phyloP scores from a whole-genome alignment of 2,888 invertebrate species.

The Mechanitis mazaeus region DNA sequence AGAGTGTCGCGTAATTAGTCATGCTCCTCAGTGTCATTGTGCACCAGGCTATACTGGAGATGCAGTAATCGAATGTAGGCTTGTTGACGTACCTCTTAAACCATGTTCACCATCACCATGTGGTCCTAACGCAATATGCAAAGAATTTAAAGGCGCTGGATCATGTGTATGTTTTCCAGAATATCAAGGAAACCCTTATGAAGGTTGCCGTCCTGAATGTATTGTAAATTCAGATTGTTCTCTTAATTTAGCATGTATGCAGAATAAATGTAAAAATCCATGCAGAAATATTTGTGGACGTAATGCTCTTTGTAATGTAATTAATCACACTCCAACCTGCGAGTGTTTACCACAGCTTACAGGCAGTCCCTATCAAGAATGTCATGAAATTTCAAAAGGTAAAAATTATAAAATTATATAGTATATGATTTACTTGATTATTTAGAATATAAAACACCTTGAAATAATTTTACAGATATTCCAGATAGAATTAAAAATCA shows the following conservation, averaged over 20 bases:
- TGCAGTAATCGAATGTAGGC: conserved; percentile 77
- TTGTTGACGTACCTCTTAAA: conserved; percentile 65
- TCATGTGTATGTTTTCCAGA: conserved; percentile 82
- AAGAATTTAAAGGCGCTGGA: conserved; percentile 81
- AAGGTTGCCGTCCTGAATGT: conserved; percentile 86
- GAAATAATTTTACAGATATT: conserved; percentile 39
- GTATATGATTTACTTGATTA: too few relatives aligned
- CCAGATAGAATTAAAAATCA: conserved; percentile 70
- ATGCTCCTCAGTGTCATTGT: conserved; percentile 86
- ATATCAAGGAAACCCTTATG: conserved; percentile 85
- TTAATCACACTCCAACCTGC: conserved; percentile 83
- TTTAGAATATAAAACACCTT: too few relatives aligned
- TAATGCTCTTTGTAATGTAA: conserved; percentile 83
- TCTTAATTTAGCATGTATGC: conserved; percentile 82
- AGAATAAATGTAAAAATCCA: conserved; percentile 84
- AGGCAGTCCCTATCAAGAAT: conserved; percentile 79
- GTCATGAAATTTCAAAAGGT: conserved; percentile 62
- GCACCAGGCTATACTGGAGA: conserved; percentile 78
- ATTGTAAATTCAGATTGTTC: conserved; percentile 84
- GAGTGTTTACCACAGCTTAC: conserved; percentile 79
- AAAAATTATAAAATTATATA: conserved; percentile 9
- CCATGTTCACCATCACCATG: conserved; percentile 84
- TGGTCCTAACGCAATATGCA: conserved; percentile 84
- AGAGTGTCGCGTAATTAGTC: conserved; percentile 83
- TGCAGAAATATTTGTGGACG: conserved; percentile 85